A percentile compares a stretch with the other conserved stretches of the same genome.
phyloP scores from a whole-genome alignment of 2,113 vertebrate genomes.

The Muntiacus muntjak region DNA sequence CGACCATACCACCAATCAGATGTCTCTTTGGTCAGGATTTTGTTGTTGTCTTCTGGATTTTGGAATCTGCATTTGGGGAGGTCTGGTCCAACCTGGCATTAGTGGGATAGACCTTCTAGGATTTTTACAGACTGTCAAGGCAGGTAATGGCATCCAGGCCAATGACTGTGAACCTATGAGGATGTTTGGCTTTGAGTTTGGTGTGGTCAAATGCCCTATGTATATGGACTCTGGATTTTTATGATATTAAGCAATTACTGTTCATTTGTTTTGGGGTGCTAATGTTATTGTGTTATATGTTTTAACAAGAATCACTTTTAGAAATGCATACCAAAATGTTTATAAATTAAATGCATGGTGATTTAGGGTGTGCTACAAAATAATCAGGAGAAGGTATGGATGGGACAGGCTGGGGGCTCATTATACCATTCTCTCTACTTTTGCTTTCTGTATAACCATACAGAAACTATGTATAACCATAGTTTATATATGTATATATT shows the following conservation, averaged over 20 bases:
- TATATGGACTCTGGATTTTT: not conserved
- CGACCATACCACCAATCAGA: not conserved
- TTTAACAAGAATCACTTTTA: not conserved
- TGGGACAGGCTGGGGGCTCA: not conserved
- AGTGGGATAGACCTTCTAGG: not conserved
- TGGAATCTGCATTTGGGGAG: not conserved
- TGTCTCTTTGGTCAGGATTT: not conserved
- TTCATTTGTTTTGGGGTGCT: not conserved
- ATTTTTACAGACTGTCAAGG: not conserved
- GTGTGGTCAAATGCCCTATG: not conserved
- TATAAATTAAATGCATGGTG: not conserved
- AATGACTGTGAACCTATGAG: not conserved
- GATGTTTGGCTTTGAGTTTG: not conserved
- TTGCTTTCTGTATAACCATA: not conserved
- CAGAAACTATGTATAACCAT: not conserved
- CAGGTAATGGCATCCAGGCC: not conserved
- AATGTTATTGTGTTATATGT: not conserved
- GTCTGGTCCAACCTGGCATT: not conserved
- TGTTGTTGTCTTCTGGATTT: not conserved
- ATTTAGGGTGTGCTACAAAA: not conserved
- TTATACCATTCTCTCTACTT: not conserved
- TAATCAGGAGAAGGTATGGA: not conserved
- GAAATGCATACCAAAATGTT: not conserved
- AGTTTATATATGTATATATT: not conserved
- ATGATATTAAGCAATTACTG: not conserved